phyloP scores from a whole-genome alignment of 2,797 vertebrate genomes.

The Salarias fasciatus region DNA sequence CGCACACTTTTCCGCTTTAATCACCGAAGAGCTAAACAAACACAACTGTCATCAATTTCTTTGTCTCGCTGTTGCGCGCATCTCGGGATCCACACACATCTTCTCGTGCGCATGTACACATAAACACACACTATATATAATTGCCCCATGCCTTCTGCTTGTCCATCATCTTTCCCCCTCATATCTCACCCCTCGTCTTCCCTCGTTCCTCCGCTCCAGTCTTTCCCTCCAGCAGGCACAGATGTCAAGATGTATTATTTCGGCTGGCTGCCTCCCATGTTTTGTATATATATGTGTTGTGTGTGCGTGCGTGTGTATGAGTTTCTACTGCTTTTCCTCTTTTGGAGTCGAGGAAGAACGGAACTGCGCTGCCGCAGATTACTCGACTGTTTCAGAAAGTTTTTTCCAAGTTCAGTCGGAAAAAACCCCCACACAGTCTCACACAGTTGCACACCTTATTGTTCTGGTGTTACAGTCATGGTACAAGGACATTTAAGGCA shows the following conservation, averaged over 20 bases:
- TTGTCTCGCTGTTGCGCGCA: slow-evolving; percentile 39
- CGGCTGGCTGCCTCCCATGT: slow-evolving; percentile 73
- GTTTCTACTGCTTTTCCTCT: slow-evolving; percentile 51
- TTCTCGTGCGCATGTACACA: too few relatives aligned
- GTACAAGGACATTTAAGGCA: slow-evolving; percentile 68
- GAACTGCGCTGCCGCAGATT: slow-evolving; percentile 33
- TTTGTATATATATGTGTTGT: slow-evolving; percentile 40
- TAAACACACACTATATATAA: slow-evolving; percentile 56
- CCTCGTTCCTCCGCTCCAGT: slow-evolving; percentile 55
- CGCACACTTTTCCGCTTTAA: slow-evolving; percentile 67
- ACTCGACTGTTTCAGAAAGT: slow-evolving; percentile 45
- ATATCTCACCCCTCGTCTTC: slow-evolving; percentile 59
- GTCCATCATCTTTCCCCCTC: slow-evolving; percentile 71
- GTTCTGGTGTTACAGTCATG: slow-evolving; percentile 45
- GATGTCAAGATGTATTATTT: slow-evolving; percentile 85
- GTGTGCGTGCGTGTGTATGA: slow-evolving; percentile 29
- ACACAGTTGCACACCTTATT: not conserved
- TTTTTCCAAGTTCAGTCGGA: slow-evolving; percentile 26
- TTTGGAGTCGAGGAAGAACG: slow-evolving; percentile 50
- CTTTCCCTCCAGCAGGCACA: slow-evolving; percentile 79
- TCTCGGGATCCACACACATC: slow-evolving; percentile 3
- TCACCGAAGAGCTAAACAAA: slow-evolving; percentile 73
- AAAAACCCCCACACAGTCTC: too few relatives aligned
- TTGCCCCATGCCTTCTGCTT: slow-evolving; percentile 70
- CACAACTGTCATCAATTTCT: slow-evolving; percentile 61